Percentiles rank a stretch among this genome's conserved stretches.
Evolutionary conservation across 2,888 invertebrate species (phyloP).

Genomic region (Pristionchus arcanus): DNA sequence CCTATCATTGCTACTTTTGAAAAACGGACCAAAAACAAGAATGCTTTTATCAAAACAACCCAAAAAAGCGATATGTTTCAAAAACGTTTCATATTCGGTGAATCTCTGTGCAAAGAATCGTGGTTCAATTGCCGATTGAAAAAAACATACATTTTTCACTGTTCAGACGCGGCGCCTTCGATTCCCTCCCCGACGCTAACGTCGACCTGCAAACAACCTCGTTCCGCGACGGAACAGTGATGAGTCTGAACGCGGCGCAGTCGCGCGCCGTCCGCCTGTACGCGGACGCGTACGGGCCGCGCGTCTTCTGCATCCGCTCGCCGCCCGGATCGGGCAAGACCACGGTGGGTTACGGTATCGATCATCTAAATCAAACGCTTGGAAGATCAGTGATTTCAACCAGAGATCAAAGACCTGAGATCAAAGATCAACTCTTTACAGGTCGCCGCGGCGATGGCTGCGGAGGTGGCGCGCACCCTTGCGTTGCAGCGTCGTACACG

Average conservation of each 20-base stretch:
- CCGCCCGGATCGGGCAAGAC: slow-evolving; percentile 12
- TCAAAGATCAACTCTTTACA: background rate
- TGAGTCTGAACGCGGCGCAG: background rate
- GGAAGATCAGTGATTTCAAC: too few relatives aligned
- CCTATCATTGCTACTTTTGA: too few relatives aligned
- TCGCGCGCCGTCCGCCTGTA: slow-evolving; percentile 30
- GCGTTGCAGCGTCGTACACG: background rate
- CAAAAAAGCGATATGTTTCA: too few relatives aligned
- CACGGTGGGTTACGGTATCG: background rate
- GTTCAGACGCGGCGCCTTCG: background rate
- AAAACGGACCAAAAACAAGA: too few relatives aligned
- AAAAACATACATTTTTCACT: too few relatives aligned
- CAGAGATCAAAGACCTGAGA: background rate
- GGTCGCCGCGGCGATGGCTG: slow-evolving; percentile 24
- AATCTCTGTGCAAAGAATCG: too few relatives aligned
- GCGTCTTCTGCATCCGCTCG: background rate
- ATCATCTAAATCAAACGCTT: too few relatives aligned
- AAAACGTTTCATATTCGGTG: too few relatives aligned
- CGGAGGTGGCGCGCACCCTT: background rate
- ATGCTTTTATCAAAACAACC: too few relatives aligned
- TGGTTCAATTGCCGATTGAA: too few relatives aligned
- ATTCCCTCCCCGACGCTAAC: background rate
- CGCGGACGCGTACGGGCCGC: background rate
- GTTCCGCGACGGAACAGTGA: background rate
- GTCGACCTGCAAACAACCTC: background rate